Percentiles rank a stretch among this genome's conserved stretches.
These are phyloP conservation scores for Pithys albifrons DNA, from an alignment of 2,113 vertebrate species.

Conservation along the genomic window DNA sequence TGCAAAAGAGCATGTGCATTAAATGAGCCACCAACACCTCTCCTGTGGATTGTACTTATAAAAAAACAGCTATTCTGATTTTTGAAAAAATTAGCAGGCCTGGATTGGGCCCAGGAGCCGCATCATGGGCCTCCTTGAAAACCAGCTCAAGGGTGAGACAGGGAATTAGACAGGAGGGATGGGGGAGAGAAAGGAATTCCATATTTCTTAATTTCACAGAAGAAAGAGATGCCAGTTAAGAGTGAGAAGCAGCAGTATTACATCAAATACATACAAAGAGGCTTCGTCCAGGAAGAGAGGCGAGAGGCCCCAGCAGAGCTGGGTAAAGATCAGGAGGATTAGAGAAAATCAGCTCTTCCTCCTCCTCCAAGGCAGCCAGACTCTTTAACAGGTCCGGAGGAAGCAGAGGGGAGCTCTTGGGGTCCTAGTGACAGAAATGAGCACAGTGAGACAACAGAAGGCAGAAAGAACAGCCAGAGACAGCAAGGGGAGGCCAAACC, in stretches of 20 bases:
- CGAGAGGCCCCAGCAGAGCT: conserved; percentile 94
- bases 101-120: not conserved
- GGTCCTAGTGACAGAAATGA: conserved; percentile 90
- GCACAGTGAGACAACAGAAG: conserved; percentile 74
- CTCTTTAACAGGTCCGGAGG: conserved; percentile 99
- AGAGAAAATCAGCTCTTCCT: conserved; percentile 98
- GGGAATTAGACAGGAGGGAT: not conserved
- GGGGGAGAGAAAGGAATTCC: not conserved
- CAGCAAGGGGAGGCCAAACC: not conserved
- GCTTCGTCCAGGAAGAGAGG: conserved; percentile 95
- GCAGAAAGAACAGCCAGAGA: conserved; percentile 58
- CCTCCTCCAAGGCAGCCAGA: conserved; percentile 98
- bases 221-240: conserved; percentile 63
- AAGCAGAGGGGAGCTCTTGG: conserved; percentile 98
- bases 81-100: not conserved
- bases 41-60: not conserved
- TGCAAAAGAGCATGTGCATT: not conserved
- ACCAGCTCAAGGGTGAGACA: not conserved
- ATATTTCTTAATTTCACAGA: conserved; percentile 41
- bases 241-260: conserved; percentile 73
- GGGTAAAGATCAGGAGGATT: conserved; percentile 99
- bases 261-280: conserved; percentile 97
- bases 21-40: not conserved
- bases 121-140: not conserved
- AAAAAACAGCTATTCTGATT: not conserved